Evolutionary conservation across 2,888 invertebrate species (phyloP), one percentile per base, ranked within the genome.

Genomic region (Hyposoter dolosus): DNA sequence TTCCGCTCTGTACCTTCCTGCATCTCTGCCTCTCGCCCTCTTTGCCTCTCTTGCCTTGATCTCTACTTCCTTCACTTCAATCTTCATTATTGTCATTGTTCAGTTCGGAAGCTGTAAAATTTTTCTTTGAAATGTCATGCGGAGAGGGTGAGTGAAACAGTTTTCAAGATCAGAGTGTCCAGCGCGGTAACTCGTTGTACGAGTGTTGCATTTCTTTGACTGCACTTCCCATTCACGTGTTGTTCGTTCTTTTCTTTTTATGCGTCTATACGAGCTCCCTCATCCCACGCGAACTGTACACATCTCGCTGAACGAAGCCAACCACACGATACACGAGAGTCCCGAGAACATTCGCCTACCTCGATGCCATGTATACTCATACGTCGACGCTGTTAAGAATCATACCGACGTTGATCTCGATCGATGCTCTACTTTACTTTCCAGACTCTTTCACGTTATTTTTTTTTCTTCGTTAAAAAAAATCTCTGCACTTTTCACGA

Each of bases 101-200:
- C 43, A 65, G 40, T 40, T 40, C 9, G 19, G 40, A 69, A 56
- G 35, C 71, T 68, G 56, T 47, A 71, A 82, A 77, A 75, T 50
- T n/a, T 82, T 82, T 82, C 43, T 72, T 74, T 47, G n/a, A 17
- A 43, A 23, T 50, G 15, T 15, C 28, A 17, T 43, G 50, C 23
- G n/a, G 65, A 23, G 72, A 47, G n/a, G 17, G 60, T 32, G 9
- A 35, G n/a, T 69, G 32, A 47, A 65, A 40, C 50, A 87, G 90
- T 89, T 89, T 89, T 88, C 88, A 89, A 89, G 90, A 90, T 90
- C 90, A 90, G 88, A 90, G 88, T 88, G 89, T 90, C 87, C 88
- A 85, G 9, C 23, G 89, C 89, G 88, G 89, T 85, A 83, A 84
- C 84, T 40, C 88, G 35, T 56, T 56, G 74, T 53, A 10, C 40